Conservation (phyloP, 1,140 invertebrate genomes). For the Propsilocerus akamusi region DNA sequence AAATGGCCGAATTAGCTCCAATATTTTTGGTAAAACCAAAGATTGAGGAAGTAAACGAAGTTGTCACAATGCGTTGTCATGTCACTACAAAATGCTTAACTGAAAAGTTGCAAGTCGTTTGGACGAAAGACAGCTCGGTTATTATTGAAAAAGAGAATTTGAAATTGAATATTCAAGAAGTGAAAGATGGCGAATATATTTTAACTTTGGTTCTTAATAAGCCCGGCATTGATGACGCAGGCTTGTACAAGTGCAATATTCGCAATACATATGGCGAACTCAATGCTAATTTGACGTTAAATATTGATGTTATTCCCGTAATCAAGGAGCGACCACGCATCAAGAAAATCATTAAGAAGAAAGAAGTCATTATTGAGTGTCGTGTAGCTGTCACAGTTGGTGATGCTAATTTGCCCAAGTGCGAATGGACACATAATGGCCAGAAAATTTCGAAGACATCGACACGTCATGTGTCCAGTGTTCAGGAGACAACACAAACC, state of each 20-base stretch:
- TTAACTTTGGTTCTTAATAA: constrained; percentile 81
- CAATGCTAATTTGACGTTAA: constrained; percentile 89
- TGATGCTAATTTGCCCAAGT: constrained; percentile 35
- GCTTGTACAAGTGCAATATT: constrained; percentile 95
- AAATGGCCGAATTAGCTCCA: constrained; percentile 74
- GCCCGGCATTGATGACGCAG: constrained; percentile 86
- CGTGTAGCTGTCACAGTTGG: constrained; percentile 72
- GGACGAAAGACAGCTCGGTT: constrained; percentile 67
- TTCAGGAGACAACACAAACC: constrained; percentile 20
- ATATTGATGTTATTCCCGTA: constrained; percentile 93
- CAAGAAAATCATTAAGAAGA: constrained; percentile 74
- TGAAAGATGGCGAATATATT: constrained; percentile 71
- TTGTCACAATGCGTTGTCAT: constrained; percentile 2
- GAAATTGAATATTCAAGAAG: constrained; percentile 48
- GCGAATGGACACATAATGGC: constrained; percentile 72
- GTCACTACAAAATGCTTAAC: constrained; percentile 29
- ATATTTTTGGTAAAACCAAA: constrained; percentile 96
- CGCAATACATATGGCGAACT: constrained; percentile 91
- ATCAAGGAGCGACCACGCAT: constrained; percentile 83
- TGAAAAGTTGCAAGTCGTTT: constrained; percentile 81
- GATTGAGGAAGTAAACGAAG: constrained; percentile 11
- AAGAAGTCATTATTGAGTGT: constrained; percentile 78
- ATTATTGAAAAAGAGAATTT: constrained; percentile 66
- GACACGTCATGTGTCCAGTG: constrained; percentile 15
- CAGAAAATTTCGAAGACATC: constrained; percentile 42